Conservation (phyloP, 2,797 vertebrate species). For the Spinus olivaceus region DNA sequence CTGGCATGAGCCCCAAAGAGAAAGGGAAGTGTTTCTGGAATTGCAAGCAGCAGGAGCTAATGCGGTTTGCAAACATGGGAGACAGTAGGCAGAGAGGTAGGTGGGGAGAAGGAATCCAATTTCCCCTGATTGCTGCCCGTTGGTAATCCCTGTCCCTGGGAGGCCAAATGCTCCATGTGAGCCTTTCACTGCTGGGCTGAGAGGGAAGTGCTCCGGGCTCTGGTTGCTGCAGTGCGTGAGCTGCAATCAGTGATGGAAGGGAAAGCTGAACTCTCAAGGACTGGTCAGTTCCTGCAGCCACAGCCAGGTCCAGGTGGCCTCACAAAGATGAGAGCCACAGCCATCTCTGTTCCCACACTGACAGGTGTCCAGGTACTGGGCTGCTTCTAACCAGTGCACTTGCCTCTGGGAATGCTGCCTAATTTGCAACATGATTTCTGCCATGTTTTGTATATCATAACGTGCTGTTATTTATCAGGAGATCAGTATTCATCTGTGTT, state of each 20-base stretch:
- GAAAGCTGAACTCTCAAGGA: neutral
- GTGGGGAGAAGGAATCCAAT: constrained; percentile 34
- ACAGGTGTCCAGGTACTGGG: neutral
- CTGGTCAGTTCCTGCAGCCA: neutral
- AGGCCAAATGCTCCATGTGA: neutral
- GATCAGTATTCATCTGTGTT: neutral
- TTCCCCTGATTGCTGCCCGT: constrained; percentile 18
- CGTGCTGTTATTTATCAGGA: neutral
- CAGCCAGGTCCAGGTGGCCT: neutral
- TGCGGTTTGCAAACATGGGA: constrained; percentile 42
- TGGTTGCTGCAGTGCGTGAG: neutral
- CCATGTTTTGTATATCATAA: neutral
- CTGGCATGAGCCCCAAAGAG: constrained; percentile 37
- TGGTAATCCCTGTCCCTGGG: constrained; percentile 21
- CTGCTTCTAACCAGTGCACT: rapidly evolving
- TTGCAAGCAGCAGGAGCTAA: constrained; percentile 36
- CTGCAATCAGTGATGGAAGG: neutral
- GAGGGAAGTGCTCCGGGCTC: neutral
- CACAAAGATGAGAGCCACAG: rapidly evolving
- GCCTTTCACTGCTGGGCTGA: neutral
- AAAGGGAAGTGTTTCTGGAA: constrained; percentile 33
- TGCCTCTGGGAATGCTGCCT: neutral
- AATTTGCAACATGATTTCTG: neutral
- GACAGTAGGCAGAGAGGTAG: constrained; percentile 2
- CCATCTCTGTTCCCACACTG: rapidly evolving